These are phyloP conservation scores for Spea multiplicata DNA, from an alignment of 2,113 vertebrate species.

Conservation along the genomic window DNA sequence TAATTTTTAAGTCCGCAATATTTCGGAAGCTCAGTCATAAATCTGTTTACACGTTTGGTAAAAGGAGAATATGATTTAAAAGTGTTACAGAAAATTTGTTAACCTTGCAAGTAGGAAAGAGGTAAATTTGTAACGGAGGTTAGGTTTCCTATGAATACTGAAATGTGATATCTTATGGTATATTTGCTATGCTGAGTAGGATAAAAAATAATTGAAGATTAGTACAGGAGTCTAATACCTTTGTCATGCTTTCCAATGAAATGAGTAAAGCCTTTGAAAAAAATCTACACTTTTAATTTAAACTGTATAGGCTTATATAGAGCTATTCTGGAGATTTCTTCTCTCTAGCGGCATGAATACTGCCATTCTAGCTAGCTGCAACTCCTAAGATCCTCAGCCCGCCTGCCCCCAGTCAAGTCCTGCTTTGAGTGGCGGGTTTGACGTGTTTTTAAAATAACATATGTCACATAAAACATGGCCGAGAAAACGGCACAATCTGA, in stretches of 20 bases:
- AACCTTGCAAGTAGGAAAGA: constrained; percentile 13
- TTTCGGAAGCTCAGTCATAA: background rate
- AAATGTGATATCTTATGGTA: constrained; percentile 28
- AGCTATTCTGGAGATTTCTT: background rate
- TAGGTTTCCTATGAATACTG: constrained; percentile 22
- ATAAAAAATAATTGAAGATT: background rate
- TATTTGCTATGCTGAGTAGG: constrained; percentile 29
- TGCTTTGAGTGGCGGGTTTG: too few species aligned
- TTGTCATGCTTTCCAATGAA: background rate
- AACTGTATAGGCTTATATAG: background rate
- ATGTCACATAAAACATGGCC: constrained; percentile 3
- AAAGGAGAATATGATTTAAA: background rate
- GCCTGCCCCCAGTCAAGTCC: too few species aligned
- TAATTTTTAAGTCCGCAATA: background rate
- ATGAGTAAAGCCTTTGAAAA: background rate
- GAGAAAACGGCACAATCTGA: constrained; percentile 2
- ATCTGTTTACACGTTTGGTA: background rate
- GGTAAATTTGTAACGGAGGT: constrained; percentile 18
- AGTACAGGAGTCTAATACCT: background rate
- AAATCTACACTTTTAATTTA: background rate
- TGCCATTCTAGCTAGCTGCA: too few species aligned
- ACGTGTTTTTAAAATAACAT: constrained; percentile 20
- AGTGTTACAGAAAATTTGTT: constrained; percentile 7
- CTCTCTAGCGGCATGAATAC: too few species aligned
- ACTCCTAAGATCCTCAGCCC: too few species aligned